Conservation (phyloP, 2,888 invertebrate genomes). For the Rhorus exstirpatorius region DNA sequence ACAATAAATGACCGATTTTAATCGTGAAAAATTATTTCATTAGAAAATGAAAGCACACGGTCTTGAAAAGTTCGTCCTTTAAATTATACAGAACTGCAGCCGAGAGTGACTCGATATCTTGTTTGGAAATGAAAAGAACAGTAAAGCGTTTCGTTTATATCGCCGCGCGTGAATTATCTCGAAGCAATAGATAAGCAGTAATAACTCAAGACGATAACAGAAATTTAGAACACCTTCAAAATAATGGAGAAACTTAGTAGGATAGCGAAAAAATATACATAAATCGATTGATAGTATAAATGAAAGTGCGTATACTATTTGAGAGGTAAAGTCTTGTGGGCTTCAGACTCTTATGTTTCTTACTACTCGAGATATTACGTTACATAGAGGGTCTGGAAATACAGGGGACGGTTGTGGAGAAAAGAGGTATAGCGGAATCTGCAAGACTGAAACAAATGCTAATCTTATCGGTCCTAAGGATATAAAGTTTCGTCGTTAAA, state of each 20-base stretch:
- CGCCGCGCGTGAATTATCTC: conserved; percentile 4
- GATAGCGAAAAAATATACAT: neutral
- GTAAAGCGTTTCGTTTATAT: conserved; percentile 31
- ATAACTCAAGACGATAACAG: conserved; percentile 8
- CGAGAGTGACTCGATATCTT: conserved; percentile 13
- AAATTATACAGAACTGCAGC: neutral
- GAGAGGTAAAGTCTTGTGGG: neutral
- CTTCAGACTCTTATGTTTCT: neutral
- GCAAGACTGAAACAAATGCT: conserved; percentile 69
- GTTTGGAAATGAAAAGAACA: conserved; percentile 11
- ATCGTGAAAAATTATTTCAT: conserved; percentile 20
- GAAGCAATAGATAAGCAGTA: neutral
- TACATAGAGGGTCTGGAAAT: neutral
- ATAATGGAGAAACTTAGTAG: too few relatives aligned
- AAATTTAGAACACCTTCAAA: too few relatives aligned
- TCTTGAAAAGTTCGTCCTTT: conserved; percentile 13
- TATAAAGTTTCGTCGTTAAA: conserved; percentile 73
- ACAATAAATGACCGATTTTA: conserved; percentile 15
- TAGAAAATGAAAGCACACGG: neutral
- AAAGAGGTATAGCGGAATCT: conserved; percentile 24
- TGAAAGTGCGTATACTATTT: neutral
- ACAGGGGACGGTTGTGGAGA: conserved; percentile 3
- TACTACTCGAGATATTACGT: neutral
- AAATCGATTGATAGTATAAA: neutral
- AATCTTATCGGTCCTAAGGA: conserved; percentile 73